phyloP scores from a whole-genome alignment of 2,113 vertebrate species.

The Bos javanicus region DNA sequence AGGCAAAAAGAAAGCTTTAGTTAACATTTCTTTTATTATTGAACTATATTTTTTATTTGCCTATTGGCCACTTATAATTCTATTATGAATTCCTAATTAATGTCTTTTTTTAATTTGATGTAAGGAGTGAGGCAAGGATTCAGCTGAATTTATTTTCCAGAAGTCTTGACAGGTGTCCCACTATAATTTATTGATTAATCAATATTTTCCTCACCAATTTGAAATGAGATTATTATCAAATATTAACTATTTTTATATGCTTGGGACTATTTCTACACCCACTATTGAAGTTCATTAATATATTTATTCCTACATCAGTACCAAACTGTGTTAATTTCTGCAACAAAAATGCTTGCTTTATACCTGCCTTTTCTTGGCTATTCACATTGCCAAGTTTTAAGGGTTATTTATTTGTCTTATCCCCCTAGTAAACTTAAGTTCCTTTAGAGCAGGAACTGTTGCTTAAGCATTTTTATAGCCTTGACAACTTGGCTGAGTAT shows the following conservation, averaged over 20 bases:
- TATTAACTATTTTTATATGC: slow-evolving; percentile 7
- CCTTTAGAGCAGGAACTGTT: slow-evolving; percentile 35
- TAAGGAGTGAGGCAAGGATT: not conserved
- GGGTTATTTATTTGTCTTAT: slow-evolving; percentile 54
- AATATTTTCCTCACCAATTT: slow-evolving; percentile 17
- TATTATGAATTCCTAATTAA: not conserved
- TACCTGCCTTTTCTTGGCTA: not conserved
- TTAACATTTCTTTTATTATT: not conserved
- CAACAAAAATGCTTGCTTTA: slow-evolving; percentile 10
- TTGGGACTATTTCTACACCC: not conserved
- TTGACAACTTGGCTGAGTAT: slow-evolving; percentile 4
- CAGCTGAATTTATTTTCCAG: not conserved
- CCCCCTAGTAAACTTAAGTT: slow-evolving; percentile 25
- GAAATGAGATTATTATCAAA: slow-evolving; percentile 29
- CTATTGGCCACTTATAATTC: not conserved
- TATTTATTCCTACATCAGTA: not conserved
- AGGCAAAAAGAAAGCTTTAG: not conserved
- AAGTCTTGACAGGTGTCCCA: not conserved
- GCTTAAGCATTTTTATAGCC: slow-evolving; percentile 32
- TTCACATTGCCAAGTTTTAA: slow-evolving; percentile 54
- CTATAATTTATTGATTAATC: slow-evolving; percentile 11
- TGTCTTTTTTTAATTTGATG: not conserved
- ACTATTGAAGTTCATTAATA: not conserved
- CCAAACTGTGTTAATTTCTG: not conserved
- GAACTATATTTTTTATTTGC: slow-evolving; percentile 17